Conservation (phyloP, 2,113 vertebrate species). For the Xenopus laevis region DNA sequence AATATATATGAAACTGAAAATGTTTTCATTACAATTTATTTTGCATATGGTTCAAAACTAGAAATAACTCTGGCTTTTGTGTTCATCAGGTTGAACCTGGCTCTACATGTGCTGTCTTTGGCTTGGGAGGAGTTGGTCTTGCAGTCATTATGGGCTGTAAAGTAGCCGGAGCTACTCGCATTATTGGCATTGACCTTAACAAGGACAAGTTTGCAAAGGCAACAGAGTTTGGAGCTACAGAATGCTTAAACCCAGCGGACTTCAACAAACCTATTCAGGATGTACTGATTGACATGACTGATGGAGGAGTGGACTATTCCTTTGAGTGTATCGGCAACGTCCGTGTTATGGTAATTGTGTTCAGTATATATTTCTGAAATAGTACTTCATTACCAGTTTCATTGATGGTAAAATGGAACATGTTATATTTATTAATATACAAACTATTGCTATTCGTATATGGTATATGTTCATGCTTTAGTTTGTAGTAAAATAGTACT, state of each 20-base stretch:
- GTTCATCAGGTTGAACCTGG: slow-evolving; percentile 67
- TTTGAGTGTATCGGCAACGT: slow-evolving; percentile 77
- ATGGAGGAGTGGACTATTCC: slow-evolving; percentile 72
- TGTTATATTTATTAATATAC: too few relatives aligned
- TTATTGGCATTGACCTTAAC: slow-evolving; percentile 72
- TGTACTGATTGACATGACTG: slow-evolving; percentile 66
- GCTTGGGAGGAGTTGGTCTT: slow-evolving; percentile 73
- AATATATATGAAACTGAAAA: too few relatives aligned
- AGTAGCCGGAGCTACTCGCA: slow-evolving; percentile 67
- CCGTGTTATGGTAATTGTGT: slow-evolving; percentile 66
- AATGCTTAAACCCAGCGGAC: slow-evolving; percentile 69
- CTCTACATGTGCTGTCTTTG: slow-evolving; percentile 71
- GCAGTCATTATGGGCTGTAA: slow-evolving; percentile 75
- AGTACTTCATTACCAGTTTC: too few relatives aligned
- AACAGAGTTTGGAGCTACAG: slow-evolving; percentile 70
- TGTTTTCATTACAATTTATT: too few relatives aligned
- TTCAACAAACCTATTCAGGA: slow-evolving; percentile 71
- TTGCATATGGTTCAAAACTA: background rate
- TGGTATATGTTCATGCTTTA: too few relatives aligned
- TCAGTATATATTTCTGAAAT: background rate
- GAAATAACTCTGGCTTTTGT: background rate
- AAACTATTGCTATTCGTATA: too few relatives aligned
- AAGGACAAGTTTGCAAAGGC: slow-evolving; percentile 70
- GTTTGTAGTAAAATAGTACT: too few relatives aligned
- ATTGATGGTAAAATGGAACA: too few relatives aligned